These are phyloP conservation scores for Hermetia illucens DNA, from an alignment of 1,140 invertebrate species.

Conservation along the genomic window DNA sequence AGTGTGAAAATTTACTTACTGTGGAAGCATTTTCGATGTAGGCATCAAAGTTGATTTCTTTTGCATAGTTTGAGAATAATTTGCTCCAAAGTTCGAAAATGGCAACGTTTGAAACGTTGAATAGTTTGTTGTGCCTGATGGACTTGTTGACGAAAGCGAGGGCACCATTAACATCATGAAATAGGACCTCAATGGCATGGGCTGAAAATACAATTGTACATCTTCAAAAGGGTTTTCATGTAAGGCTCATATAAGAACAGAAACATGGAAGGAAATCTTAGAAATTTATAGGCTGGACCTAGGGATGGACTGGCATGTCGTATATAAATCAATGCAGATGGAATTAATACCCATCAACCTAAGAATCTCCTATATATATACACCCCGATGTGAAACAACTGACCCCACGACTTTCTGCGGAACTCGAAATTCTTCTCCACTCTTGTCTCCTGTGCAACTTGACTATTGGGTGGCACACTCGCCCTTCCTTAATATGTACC, in stretches of 20 bases:
- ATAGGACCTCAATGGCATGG: neutral
- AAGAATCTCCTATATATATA: too few relatives aligned
- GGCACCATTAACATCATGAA: neutral
- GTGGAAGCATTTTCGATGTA: neutral
- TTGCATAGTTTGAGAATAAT: neutral
- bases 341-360: neutral
- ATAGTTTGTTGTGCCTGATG: neutral
- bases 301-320: neutral
- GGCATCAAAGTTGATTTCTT: neutral
- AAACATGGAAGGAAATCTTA: neutral
- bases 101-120: neutral
- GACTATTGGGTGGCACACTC: too few relatives aligned
- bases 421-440: too few relatives aligned
- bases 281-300: neutral
- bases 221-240: neutral
- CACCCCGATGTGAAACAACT: too few relatives aligned
- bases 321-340: neutral
- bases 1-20: neutral
- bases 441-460: too few relatives aligned
- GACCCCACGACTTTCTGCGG: too few relatives aligned
- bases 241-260: neutral
- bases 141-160: neutral
- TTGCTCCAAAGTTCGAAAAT: neutral
- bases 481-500: too few relatives aligned
- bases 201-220: conserved; percentile 1